A percentile compares a stretch with the other conserved stretches of the same genome.
These are phyloP conservation scores for Pammene aurita DNA, from an alignment of 2,888 invertebrate species.

Conservation along the genomic window DNA sequence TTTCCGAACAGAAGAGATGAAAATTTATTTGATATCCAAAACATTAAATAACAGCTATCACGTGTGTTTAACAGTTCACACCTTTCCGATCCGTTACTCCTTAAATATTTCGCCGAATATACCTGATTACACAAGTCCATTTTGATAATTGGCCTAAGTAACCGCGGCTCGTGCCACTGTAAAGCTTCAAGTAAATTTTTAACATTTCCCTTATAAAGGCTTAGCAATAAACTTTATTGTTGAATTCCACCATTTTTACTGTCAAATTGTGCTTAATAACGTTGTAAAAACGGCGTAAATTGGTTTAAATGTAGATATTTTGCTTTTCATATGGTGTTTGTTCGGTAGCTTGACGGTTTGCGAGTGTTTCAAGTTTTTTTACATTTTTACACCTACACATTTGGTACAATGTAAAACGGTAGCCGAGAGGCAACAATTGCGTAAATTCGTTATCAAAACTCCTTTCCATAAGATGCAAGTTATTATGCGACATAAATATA, in stretches of 20 bases:
- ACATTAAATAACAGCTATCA: not conserved
- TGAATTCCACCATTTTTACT: slow-evolving; percentile 40
- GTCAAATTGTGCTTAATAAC: slow-evolving; percentile 43
- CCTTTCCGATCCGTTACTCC: slow-evolving; percentile 37
- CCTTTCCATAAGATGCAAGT: too few species aligned
- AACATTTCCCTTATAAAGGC: slow-evolving; percentile 40
- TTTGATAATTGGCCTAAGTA: slow-evolving; percentile 41
- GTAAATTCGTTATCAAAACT: not conserved
- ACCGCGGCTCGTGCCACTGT: slow-evolving; percentile 38
- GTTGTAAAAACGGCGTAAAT: slow-evolving; percentile 41
- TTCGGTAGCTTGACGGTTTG: slow-evolving; percentile 23
- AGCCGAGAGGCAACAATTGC: slow-evolving; percentile 19
- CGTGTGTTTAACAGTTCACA: slow-evolving; percentile 31
- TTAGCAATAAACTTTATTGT: slow-evolving; percentile 42
- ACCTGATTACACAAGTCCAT: slow-evolving; percentile 24
- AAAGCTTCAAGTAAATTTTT: slow-evolving; percentile 28
- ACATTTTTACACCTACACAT: slow-evolving; percentile 40
- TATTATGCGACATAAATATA: slow-evolving; percentile 13
- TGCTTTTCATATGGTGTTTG: slow-evolving; percentile 36
- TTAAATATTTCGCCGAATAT: slow-evolving; percentile 30
- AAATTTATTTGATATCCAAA: not conserved
- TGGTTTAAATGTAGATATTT: slow-evolving; percentile 42
- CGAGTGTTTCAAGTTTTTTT: slow-evolving; percentile 22
- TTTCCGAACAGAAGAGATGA: not conserved
- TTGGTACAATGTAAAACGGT: slow-evolving; percentile 37